Evolutionary conservation across 2,888 invertebrate genomes (phyloP).

Genomic region (Augochlorella aurata): DNA sequence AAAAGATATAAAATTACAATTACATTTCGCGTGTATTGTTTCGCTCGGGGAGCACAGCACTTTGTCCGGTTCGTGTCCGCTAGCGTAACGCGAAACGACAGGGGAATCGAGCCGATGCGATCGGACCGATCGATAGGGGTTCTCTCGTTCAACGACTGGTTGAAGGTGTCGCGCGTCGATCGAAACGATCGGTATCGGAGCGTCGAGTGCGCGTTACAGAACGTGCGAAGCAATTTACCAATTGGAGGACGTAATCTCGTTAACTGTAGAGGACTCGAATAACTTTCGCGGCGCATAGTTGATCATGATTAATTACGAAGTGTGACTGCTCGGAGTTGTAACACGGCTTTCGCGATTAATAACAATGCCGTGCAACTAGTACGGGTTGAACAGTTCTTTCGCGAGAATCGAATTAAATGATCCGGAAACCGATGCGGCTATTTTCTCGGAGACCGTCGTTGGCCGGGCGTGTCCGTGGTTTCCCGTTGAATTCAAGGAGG

Average conservation of each 20-base stretch:
- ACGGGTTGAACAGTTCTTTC: conserved; percentile 39
- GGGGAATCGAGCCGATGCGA: background rate
- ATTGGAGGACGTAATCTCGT: conserved; percentile 50
- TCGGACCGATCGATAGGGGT: background rate
- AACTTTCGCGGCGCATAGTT: conserved; percentile 9
- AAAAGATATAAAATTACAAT: conserved; percentile 3
- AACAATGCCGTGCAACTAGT: conserved; percentile 8
- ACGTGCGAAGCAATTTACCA: conserved; percentile 45
- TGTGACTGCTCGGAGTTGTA: conserved; percentile 31
- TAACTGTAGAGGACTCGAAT: conserved; percentile 3
- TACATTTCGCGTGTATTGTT: background rate
- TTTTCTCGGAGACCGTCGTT: background rate
- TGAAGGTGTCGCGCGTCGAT: background rate
- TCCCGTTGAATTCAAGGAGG: background rate
- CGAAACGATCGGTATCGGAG: conserved; percentile 8
- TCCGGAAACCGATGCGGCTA: background rate
- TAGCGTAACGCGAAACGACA: background rate
- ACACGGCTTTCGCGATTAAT: conserved; percentile 44
- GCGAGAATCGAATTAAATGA: background rate
- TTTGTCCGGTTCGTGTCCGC: background rate
- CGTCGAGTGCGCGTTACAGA: conserved; percentile 1
- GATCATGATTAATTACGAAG: conserved; percentile 54
- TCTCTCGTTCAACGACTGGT: background rate
- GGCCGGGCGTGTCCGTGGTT: background rate
- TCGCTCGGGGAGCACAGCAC: background rate